Evolutionary conservation across 2,113 vertebrate species (phyloP).

Genomic region (Salvelinus alpinus): DNA sequence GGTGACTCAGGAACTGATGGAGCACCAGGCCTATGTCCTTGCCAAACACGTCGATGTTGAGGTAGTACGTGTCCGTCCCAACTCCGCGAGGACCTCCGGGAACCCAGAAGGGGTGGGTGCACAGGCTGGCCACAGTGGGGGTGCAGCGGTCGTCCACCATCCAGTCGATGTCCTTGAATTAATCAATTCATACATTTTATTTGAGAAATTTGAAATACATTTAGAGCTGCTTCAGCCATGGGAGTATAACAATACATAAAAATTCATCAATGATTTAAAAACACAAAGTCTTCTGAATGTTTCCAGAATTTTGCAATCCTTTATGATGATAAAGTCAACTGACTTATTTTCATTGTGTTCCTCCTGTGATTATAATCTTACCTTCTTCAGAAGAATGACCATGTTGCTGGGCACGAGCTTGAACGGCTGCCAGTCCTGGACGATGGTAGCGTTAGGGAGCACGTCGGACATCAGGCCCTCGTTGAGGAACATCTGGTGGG

Average conservation of each 20-base stretch:
- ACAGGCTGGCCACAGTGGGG: constrained; percentile 72
- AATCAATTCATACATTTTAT: too few species aligned
- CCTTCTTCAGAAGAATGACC: constrained; percentile 70
- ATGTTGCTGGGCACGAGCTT: constrained; percentile 73
- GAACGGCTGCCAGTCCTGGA: constrained; percentile 82
- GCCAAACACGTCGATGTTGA: constrained; percentile 80
- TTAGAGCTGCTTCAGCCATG: too few species aligned
- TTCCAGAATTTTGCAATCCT: too few species aligned
- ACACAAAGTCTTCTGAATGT: too few species aligned
- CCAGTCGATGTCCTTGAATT: constrained; percentile 68
- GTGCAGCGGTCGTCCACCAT: constrained; percentile 65
- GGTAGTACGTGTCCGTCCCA: constrained; percentile 75
- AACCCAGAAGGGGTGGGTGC: constrained; percentile 73
- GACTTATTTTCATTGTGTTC: too few species aligned
- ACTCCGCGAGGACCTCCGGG: constrained; percentile 46
- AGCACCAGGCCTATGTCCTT: constrained; percentile 62
- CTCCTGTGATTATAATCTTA: too few species aligned
- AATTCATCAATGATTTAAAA: too few species aligned
- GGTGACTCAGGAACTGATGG: constrained; percentile 76
- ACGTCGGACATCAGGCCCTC: constrained; percentile 65
- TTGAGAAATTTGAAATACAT: too few species aligned
- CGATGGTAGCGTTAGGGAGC: constrained; percentile 74
- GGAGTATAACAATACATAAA: too few species aligned
- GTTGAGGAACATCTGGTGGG: constrained; percentile 69
- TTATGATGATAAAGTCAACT: too few species aligned